Conservation (phyloP, 2,797 vertebrate genomes). For the Crypturellus tataupa region DNA sequence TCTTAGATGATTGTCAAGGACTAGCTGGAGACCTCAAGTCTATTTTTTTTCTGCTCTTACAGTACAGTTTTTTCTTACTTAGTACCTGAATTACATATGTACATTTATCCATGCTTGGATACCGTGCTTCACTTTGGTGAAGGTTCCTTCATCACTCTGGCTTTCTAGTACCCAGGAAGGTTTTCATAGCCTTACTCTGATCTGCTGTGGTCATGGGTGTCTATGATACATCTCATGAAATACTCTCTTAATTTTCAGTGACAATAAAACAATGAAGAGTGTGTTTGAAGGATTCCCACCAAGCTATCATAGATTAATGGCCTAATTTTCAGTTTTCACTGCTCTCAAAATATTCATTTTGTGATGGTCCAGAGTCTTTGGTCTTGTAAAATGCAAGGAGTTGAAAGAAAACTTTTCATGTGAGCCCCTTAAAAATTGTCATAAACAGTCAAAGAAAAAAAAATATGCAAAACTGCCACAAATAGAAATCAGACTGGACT, state of each 20-base stretch:
- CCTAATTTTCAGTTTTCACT: neutral
- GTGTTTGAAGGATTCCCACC: neutral
- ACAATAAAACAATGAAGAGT: neutral
- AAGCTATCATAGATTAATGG: neutral
- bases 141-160: neutral
- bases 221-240: neutral
- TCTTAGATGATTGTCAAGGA: neutral
- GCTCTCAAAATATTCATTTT: neutral
- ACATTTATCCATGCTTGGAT: neutral
- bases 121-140: neutral
- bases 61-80: neutral
- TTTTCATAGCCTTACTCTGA: neutral
- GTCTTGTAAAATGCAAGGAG: neutral
- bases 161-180: neutral
- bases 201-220: neutral
- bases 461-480: neutral
- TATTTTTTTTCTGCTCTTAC: neutral
- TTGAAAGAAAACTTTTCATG: neutral
- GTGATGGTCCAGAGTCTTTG: neutral
- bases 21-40: neutral
- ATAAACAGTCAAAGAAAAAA: neutral
- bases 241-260: slow-evolving; percentile 1
- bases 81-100: neutral
- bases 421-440: neutral
- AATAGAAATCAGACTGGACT: neutral